These are phyloP conservation scores for Ostrea edulis DNA, from an alignment of 1,140 invertebrate genomes.

Conservation along the genomic window DNA sequence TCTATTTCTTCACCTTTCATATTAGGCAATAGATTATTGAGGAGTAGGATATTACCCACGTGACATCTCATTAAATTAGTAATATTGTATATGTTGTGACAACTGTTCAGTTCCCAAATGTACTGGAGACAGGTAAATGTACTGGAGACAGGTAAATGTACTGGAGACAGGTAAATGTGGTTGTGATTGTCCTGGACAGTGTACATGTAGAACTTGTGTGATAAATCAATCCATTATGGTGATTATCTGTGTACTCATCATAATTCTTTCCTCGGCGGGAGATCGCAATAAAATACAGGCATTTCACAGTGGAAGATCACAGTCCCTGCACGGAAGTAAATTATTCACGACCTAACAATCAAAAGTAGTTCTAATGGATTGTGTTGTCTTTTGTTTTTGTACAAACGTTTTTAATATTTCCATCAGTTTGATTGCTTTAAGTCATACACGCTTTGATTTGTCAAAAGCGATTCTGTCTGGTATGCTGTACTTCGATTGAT, in stretches of 20 bases:
- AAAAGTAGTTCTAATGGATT: constrained; percentile 8
- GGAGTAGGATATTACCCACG: no score
- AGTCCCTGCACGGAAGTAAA: neutral
- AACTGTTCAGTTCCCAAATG: no score
- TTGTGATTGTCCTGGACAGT: no score
- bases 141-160: neutral
- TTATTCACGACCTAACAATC: neutral
- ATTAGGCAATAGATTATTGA: no score
- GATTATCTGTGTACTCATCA: neutral
- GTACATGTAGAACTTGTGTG: no score
- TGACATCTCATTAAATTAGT: no score
- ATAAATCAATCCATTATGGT: neutral
- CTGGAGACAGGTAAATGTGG: no score
- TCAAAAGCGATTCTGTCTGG: no score
- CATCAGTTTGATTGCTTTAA: no score
- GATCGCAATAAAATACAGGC: neutral
- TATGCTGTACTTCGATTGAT: no score
- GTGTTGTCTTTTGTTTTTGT: neutral
- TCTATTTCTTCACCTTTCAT: no score
- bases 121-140: neutral
- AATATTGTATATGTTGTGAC: neutral
- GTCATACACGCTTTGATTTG: no score
- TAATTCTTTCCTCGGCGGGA: neutral
- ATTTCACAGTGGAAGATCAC: neutral
- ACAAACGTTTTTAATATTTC: neutral